Evolutionary conservation across 2,888 invertebrate genomes (phyloP).

Genomic region (Caenorhabditis angaria): DNA sequence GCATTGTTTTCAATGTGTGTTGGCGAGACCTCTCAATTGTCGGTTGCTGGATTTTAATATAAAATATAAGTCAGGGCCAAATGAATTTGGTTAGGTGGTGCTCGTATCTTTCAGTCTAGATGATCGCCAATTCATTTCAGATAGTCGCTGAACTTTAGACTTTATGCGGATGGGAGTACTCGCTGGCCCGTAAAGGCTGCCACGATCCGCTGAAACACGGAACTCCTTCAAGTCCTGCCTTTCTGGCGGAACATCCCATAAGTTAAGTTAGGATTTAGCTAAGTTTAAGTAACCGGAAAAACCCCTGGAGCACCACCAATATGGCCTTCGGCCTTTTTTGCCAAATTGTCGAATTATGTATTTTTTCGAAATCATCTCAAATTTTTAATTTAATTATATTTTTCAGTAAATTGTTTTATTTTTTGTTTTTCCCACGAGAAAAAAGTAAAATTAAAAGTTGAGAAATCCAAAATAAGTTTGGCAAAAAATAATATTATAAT

Average conservation of each 20-base stretch:
- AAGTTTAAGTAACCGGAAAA: conserved; percentile 2
- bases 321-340: not conserved
- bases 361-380: too few species aligned
- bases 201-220: conserved; percentile 6
- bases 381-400: not conserved
- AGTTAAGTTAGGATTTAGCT: not conserved
- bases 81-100: not conserved
- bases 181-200: conserved; percentile 13
- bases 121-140: conserved; percentile 5
- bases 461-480: too few species aligned
- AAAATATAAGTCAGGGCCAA: not conserved
- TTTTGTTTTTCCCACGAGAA: too few species aligned
- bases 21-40: not conserved
- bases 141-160: conserved; percentile 15
- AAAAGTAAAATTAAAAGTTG: too few species aligned
- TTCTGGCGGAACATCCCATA: not conserved
- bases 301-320: conserved; percentile 4
- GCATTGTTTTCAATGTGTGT: not conserved
- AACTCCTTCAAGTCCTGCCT: conserved; percentile 1
- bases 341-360: too few species aligned
- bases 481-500: too few species aligned
- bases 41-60: not conserved
- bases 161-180: not conserved
- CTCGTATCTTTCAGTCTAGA: conserved; percentile 9
- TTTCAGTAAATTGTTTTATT: not conserved